Conservation (phyloP, 2,113 vertebrate genomes). For the Axis porcinus region DNA sequence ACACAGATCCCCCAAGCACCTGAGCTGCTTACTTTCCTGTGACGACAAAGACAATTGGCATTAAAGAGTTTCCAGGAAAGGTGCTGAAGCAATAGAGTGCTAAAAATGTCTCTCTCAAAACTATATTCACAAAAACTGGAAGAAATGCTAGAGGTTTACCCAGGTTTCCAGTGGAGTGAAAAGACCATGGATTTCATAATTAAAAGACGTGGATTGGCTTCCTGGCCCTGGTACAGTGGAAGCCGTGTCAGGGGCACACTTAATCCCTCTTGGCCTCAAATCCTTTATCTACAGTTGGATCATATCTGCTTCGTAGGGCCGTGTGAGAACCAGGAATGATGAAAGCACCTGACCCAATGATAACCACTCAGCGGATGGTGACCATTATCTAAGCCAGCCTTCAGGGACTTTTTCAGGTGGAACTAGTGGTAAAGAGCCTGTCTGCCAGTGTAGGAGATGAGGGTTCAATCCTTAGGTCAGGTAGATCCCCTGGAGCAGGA, state of each 20-base stretch:
- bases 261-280: not conserved
- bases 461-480: not conserved
- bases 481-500: not conserved
- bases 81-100: not conserved
- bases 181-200: not conserved
- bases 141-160: not conserved
- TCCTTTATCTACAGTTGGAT: not conserved
- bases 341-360: not conserved
- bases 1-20: not conserved
- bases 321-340: not conserved
- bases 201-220: not conserved
- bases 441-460: rapidly evolving
- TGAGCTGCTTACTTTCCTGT: not conserved
- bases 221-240: not conserved
- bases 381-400: not conserved
- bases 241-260: not conserved
- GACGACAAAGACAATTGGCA: not conserved
- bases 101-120: not conserved
- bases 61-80: not conserved
- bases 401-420: not conserved
- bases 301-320: not conserved
- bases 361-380: rapidly evolving
- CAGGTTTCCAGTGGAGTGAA: not conserved
- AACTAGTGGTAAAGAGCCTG: not conserved
- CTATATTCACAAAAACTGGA: not conserved